Evolutionary conservation across 2,113 vertebrate species (phyloP).

Genomic region (Propithecus coquereli): DNA sequence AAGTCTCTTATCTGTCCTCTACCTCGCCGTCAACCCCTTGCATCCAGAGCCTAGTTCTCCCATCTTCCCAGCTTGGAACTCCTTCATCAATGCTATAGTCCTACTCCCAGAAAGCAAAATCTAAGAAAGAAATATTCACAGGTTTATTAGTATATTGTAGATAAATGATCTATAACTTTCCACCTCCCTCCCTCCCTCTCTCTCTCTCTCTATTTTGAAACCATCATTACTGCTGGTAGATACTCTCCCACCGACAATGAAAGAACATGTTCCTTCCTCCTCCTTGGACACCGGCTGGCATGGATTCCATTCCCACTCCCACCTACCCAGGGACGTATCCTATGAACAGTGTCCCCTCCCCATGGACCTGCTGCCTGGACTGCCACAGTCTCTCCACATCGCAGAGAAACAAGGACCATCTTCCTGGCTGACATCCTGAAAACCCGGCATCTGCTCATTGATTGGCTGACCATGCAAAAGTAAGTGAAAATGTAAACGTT

Average conservation of each 20-base stretch:
- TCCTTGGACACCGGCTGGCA: background rate
- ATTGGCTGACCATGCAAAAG: background rate
- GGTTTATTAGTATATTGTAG: background rate
- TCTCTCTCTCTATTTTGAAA: background rate
- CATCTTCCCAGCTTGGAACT: background rate
- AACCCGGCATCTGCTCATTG: background rate
- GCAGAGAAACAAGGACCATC: background rate
- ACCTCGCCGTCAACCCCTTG: background rate
- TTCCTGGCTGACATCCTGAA: background rate
- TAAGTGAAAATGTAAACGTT: constrained; percentile 1
- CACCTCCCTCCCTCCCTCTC: background rate
- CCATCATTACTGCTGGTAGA: background rate
- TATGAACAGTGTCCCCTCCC: background rate
- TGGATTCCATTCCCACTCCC: background rate
- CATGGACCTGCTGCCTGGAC: background rate
- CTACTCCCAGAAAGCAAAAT: background rate
- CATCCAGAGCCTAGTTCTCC: background rate
- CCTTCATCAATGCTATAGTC: background rate
- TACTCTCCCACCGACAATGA: background rate
- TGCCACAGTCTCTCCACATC: background rate
- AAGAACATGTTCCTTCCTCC: background rate
- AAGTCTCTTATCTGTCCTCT: background rate
- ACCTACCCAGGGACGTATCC: background rate
- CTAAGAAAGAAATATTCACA: constrained; percentile 5
- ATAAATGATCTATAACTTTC: background rate